Evolutionary conservation across 2,797 vertebrate genomes (phyloP).

Genomic region (Sebastolobus altivelis): DNA sequence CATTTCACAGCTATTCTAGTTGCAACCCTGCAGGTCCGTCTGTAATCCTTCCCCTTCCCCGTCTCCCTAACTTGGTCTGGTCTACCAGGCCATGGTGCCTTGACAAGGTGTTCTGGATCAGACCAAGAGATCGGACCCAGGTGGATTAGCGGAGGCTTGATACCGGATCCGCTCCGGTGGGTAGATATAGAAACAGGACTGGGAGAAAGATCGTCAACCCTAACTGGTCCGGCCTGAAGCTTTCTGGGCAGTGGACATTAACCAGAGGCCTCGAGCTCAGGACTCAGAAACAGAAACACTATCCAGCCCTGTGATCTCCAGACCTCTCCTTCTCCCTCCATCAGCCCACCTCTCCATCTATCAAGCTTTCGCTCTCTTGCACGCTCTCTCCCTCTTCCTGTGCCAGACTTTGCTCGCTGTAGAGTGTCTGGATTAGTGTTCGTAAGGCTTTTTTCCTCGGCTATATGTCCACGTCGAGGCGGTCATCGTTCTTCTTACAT

Average conservation of each 20-base stretch:
- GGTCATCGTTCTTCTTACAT: slow-evolving; percentile 20
- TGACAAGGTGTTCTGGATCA: slow-evolving; percentile 68
- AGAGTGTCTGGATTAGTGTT: slow-evolving; percentile 43
- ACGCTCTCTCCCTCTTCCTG: slow-evolving; percentile 32
- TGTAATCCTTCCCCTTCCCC: slow-evolving; percentile 17
- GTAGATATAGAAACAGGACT: slow-evolving; percentile 63
- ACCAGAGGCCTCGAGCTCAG: slow-evolving; percentile 71
- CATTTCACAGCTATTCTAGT: slow-evolving; percentile 59
- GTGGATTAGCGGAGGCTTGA: slow-evolving; percentile 53
- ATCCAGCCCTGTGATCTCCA: slow-evolving; percentile 76
- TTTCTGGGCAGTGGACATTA: slow-evolving; percentile 72
- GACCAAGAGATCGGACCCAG: slow-evolving; percentile 53
- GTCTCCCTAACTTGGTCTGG: slow-evolving; percentile 29
- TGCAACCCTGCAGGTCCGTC: slow-evolving; percentile 46
- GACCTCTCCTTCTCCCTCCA: slow-evolving; percentile 70
- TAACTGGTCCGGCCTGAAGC: slow-evolving; percentile 33
- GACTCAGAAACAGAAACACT: slow-evolving; percentile 71
- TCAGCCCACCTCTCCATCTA: slow-evolving; percentile 71
- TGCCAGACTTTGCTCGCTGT: slow-evolving; percentile 56
- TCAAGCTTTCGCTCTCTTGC: slow-evolving; percentile 58
- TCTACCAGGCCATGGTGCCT: slow-evolving; percentile 41
- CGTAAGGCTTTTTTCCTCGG: slow-evolving; percentile 18
- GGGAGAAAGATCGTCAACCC: slow-evolving; percentile 49
- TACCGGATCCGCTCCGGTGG: slow-evolving; percentile 64
- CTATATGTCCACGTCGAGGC: slow-evolving; percentile 4